A percentile compares a stretch with the other conserved stretches of the same genome.
phyloP scores from a whole-genome alignment of 2,888 invertebrate species.

The Sipunculus nudus region DNA sequence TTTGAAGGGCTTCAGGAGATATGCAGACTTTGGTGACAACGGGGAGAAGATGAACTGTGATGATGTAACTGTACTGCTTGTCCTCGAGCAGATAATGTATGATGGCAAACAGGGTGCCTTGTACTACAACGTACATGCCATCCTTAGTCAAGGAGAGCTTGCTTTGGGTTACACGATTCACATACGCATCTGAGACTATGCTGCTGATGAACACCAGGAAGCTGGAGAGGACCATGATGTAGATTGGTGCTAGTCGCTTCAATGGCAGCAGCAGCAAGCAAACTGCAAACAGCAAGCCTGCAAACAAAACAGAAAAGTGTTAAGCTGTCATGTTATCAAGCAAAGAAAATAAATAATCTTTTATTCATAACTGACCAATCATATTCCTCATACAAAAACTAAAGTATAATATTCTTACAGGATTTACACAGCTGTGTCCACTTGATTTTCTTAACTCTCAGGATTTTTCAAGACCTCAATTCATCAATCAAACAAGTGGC shows the following conservation, averaged over 20 bases:
- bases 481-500: too few relatives aligned
- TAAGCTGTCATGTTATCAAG: too few relatives aligned
- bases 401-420: too few relatives aligned
- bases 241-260: conserved; percentile 67
- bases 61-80: conserved; percentile 58
- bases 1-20: conserved; percentile 60
- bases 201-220: conserved; percentile 66
- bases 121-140: conserved; percentile 59
- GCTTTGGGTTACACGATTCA: too few relatives aligned
- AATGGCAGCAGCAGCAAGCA: conserved; percentile 69
- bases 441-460: too few relatives aligned
- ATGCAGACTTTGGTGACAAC: conserved; percentile 68
- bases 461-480: too few relatives aligned
- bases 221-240: conserved; percentile 68
- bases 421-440: too few relatives aligned
- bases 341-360: too few relatives aligned
- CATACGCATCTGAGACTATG: conserved; percentile 67
- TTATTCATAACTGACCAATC: too few relatives aligned
- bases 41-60: conserved; percentile 68
- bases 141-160: conserved; percentile 48
- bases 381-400: too few relatives aligned
- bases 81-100: conserved; percentile 63
- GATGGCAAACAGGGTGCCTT: conserved; percentile 61
- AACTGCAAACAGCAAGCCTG: conserved; percentile 68
- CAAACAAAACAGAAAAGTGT: conserved; percentile 43